Evolutionary conservation across 2,797 vertebrate genomes (phyloP).

Genomic region (Peromyscus melanophrys): DNA sequence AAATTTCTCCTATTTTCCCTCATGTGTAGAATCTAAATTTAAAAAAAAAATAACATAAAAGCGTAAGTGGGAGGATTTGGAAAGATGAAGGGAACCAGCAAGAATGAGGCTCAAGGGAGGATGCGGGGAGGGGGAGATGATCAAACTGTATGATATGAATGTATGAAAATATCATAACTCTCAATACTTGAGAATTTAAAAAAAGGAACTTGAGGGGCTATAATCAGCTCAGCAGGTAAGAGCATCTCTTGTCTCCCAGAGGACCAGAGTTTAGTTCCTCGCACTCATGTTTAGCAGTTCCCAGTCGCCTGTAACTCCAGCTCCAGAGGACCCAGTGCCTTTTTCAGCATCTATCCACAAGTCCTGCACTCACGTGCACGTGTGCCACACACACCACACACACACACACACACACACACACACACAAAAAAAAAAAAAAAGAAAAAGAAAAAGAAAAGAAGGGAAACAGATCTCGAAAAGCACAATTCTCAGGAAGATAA

Average conservation of each 20-base stretch:
- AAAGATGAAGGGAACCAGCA: background rate
- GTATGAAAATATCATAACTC: background rate
- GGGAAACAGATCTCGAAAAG: background rate
- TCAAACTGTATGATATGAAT: background rate
- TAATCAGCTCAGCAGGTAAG: too few relatives aligned
- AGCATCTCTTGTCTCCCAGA: background rate
- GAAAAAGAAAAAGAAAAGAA: background rate
- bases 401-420: background rate
- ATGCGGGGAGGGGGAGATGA: background rate
- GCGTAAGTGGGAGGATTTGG: background rate
- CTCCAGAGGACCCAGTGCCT: too few relatives aligned
- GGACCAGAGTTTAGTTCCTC: background rate
- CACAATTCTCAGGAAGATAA: background rate
- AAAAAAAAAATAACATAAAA: background rate
- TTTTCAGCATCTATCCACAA: too few relatives aligned
- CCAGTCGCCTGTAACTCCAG: background rate
- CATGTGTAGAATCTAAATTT: background rate
- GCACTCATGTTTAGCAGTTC: background rate
- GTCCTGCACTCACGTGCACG: background rate
- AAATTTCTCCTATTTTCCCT: background rate
- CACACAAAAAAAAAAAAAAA: background rate
- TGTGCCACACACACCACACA: background rate
- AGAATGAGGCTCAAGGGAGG: background rate
- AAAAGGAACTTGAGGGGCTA: background rate
- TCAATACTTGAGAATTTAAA: background rate